A percentile compares a stretch with the other conserved stretches of the same genome.
Evolutionary conservation across 2,113 vertebrate genomes (phyloP).

Genomic region (Silurus glanis): DNA sequence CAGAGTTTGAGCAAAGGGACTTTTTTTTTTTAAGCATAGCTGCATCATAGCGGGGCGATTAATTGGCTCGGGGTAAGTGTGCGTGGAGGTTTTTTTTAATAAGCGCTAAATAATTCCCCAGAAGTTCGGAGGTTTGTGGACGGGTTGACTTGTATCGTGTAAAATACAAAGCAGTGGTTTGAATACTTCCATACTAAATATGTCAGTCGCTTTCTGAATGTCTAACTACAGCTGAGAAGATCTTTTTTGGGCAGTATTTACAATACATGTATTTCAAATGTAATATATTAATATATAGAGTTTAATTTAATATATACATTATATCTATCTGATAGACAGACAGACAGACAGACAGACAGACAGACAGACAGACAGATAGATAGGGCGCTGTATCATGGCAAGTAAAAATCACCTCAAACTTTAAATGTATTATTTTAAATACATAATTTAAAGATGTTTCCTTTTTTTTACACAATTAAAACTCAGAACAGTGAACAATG

Average conservation of each 20-base stretch:
- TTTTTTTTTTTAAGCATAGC: constrained; percentile 1
- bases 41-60: neutral
- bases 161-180: constrained; percentile 33
- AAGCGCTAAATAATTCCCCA: constrained; percentile 39
- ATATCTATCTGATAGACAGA: too few species aligned
- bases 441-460: too few species aligned
- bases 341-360: too few species aligned
- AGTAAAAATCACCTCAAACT: too few species aligned
- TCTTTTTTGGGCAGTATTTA: too few species aligned
- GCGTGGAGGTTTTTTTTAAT: constrained; percentile 37
- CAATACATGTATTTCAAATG: too few species aligned
- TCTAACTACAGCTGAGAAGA: too few species aligned
- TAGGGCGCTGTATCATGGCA: too few species aligned
- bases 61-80: constrained; percentile 24
- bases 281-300: too few species aligned
- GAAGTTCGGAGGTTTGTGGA: neutral
- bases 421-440: too few species aligned
- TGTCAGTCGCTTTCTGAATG: neutral
- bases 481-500: neutral
- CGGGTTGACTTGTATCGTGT: neutral
- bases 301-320: too few species aligned
- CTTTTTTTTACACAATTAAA: neutral
- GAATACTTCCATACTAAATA: constrained; percentile 32
- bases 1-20: neutral
- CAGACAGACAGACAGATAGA: too few species aligned